Base-by-base conservation (phyloP, 2,113 vertebrate genomes). In the Benitochromis conjunctus region DNA sequence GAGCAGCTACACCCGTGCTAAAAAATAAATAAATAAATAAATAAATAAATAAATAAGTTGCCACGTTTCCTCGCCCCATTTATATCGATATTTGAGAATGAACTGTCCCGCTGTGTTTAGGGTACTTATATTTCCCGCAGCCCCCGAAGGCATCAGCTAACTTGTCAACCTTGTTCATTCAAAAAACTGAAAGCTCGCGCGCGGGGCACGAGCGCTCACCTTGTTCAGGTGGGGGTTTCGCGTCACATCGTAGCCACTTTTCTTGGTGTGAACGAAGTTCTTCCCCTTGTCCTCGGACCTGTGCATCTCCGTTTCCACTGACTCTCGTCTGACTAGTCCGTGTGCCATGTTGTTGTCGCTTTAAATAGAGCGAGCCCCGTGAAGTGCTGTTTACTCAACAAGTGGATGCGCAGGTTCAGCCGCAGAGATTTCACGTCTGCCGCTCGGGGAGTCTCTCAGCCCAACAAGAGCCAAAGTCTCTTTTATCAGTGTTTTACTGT, bases 181-280 rank as follows among this genome's bases (percentile, higher is more conserved):
- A 64, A 89, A 89, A 18, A 66, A n/a, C 19, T 7, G 36, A 11
- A 85, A 91, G 89, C n/a, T 36, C 9, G 0, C 38, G 4, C 26
- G n/a, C 26, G 19, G 11, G 29, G 14, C 18, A 4, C 1, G 7
- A 5, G 8, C 53, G 24, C 84, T 83, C 46, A 98, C 98, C 97
- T 98, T 98, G 94, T 98, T 98, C 80, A 98, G 95, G 82, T 95
- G 92, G 5, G 98, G 97, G 95, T 95, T 94, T 9, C 98, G 95
- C 41, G 96, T 97, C 24, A 98, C 93, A 58, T 98, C 96, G 93
- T 96, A 97, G 92, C 97, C 97, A 94, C 96, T 95, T 92, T 97
- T 97, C 94, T 95, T 96, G 74, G 97, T 96, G 95, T 95, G 95
- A 29, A 96, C 92, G 34, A 95, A 94, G 19, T 87, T 92, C 79